Conservation (phyloP, 2,888 invertebrate species). For the Mylabris sibirica region DNA sequence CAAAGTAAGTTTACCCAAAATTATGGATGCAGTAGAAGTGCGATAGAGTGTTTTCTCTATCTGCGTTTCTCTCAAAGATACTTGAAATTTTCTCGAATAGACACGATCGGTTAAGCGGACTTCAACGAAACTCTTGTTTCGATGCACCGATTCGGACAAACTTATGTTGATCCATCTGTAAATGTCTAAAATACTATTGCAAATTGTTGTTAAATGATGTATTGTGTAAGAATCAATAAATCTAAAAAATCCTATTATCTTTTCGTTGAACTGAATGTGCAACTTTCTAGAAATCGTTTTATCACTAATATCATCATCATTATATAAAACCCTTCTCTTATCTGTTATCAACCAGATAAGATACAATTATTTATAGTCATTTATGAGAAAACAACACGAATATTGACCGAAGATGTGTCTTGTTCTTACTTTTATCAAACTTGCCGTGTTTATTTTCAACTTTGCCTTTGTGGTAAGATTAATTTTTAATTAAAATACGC, state of each 20-base stretch:
- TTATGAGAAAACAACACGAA: not conserved
- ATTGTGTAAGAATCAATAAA: not conserved
- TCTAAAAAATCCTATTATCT: not conserved
- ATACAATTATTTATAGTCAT: not conserved
- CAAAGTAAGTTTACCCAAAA: no score
- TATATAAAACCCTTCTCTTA: not conserved
- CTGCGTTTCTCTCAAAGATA: no score
- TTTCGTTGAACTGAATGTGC: not conserved
- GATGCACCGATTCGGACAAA: no score
- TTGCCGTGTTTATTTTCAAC: conserved; percentile 29
- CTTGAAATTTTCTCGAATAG: no score
- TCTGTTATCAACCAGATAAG: conserved; percentile 1
- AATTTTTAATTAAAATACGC: not conserved
- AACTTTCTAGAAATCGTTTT: not conserved
- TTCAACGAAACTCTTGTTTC: no score
- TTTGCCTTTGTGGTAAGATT: conserved; percentile 32
- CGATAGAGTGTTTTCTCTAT: no score
- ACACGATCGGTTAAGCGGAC: no score
- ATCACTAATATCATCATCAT: not conserved
- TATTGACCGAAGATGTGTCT: conserved; percentile 25
- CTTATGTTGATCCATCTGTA: no score
- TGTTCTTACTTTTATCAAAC: conserved; percentile 21
- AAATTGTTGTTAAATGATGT: not conserved
- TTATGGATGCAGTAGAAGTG: no score
- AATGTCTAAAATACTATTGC: not conserved